Conservation (phyloP, 2,113 vertebrate species). For the Calidris pugnax region DNA sequence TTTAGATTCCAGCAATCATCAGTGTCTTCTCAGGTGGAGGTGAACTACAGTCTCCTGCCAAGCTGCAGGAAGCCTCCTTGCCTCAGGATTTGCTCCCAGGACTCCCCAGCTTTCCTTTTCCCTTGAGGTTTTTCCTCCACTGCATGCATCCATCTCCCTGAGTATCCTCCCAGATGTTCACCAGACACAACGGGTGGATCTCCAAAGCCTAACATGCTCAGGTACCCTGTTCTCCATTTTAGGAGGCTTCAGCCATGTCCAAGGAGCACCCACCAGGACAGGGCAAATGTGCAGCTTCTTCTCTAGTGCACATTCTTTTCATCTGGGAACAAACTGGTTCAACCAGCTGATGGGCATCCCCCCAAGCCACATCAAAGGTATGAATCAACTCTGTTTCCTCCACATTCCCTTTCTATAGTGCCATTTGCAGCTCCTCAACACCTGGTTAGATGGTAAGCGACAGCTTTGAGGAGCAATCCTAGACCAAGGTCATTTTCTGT, state of each 20-base stretch:
- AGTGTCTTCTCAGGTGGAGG: neutral
- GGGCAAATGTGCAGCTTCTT: neutral
- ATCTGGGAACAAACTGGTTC: neutral
- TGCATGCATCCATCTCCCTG: neutral
- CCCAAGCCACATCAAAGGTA: neutral
- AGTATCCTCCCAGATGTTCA: neutral
- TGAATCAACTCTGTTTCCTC: neutral
- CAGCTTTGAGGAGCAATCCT: neutral
- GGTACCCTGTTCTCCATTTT: neutral
- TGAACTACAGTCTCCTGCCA: neutral
- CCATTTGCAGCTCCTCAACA: neutral
- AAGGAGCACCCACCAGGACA: neutral
- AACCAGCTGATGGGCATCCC: neutral
- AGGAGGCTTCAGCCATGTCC: neutral
- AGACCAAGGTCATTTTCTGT: neutral
- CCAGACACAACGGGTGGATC: neutral
- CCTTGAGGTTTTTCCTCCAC: no score
- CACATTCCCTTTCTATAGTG: neutral
- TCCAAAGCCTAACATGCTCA: neutral
- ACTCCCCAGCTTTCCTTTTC: neutral
- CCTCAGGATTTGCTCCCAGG: neutral
- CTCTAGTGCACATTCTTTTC: neutral
- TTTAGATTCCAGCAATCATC: neutral
- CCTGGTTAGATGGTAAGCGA: neutral
- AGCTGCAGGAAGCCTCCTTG: neutral